Evolutionary conservation across 92 coral and sea anemone species (phyloP).

Genomic region (Blastomussa wellsi): DNA sequence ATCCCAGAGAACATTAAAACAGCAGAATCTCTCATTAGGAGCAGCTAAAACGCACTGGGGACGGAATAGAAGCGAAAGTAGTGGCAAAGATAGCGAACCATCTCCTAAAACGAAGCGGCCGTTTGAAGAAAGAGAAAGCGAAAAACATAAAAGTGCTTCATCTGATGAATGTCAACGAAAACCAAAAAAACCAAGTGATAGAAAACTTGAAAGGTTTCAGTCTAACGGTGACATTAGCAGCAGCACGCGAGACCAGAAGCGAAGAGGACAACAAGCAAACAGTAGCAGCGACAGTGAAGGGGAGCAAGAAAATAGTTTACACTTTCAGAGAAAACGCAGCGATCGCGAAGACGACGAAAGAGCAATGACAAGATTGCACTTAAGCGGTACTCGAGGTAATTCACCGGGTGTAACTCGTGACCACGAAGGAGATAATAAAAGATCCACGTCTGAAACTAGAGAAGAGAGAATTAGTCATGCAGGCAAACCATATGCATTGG

Average conservation of each 20-base stretch:
- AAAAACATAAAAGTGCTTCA: background rate
- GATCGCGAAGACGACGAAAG: background rate
- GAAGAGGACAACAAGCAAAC: background rate
- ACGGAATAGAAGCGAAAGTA: background rate
- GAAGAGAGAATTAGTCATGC: background rate
- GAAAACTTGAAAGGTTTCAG: background rate
- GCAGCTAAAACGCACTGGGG: background rate
- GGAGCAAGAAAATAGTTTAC: background rate
- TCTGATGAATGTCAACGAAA: background rate
- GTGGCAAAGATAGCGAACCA: background rate
- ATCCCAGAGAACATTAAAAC: background rate
- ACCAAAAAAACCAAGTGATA: background rate
- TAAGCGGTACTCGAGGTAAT: background rate
- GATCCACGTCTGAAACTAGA: background rate
- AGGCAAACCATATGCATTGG: background rate
- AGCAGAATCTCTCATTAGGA: no score
- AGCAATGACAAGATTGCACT: background rate
- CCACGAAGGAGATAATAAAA: background rate
- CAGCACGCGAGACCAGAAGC: background rate
- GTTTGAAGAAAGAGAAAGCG: background rate
- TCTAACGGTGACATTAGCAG: background rate
- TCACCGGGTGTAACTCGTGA: background rate
- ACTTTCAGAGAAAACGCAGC: background rate
- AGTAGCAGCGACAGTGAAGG: slow-evolving; percentile 16
- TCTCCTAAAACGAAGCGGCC: background rate